Percentiles rank a stretch among this genome's conserved stretches.
Conservation (phyloP, 2,113 vertebrate species). For the Orthochromis indermauri region DNA sequence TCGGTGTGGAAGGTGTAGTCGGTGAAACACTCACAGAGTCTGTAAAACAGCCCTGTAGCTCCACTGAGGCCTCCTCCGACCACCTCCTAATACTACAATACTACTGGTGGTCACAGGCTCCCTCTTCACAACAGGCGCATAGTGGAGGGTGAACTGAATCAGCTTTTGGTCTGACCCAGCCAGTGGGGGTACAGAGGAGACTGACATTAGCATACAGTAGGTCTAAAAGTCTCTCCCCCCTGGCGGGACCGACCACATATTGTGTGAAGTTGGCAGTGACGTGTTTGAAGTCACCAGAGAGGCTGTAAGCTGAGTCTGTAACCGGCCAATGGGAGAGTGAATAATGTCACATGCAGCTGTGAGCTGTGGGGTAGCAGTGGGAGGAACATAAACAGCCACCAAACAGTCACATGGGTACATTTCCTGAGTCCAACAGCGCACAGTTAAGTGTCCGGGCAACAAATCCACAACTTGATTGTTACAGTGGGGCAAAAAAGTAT, state of each 20-base stretch:
- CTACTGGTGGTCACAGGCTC: background rate
- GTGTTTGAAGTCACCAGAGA: background rate
- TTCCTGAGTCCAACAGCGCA: background rate
- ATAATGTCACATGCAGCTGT: background rate
- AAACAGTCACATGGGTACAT: background rate
- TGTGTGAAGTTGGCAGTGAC: background rate
- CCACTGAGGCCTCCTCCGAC: fast-evolving
- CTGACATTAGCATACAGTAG: background rate
- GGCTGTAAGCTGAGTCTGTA: background rate
- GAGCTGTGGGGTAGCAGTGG: background rate
- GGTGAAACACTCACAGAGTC: background rate
- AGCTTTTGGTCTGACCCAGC: background rate
- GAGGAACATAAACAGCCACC: background rate
- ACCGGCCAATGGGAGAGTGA: background rate
- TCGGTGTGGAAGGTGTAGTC: background rate
- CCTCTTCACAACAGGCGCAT: background rate
- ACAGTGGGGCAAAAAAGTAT: no score
- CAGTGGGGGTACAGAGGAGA: background rate
- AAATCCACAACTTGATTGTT: background rate
- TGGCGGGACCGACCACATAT: background rate
- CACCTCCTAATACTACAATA: background rate
- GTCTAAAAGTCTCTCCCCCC: background rate
- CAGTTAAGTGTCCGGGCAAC: background rate
- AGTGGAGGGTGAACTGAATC: background rate
- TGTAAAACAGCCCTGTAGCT: background rate